Base-by-base conservation (phyloP, 2,113 vertebrate genomes). In the Zosterops lateralis region DNA sequence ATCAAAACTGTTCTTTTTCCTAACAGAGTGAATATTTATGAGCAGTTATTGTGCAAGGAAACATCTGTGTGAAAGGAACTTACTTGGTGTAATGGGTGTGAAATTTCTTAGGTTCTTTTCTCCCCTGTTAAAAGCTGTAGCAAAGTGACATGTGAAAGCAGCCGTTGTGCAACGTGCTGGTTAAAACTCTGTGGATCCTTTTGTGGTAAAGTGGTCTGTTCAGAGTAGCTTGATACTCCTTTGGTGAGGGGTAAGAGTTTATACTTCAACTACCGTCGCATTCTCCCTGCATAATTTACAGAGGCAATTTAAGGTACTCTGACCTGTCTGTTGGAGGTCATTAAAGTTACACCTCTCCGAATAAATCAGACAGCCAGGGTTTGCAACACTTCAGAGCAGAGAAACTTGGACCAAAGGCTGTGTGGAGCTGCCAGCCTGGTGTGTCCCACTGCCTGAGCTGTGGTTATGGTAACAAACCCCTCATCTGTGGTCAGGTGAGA, bases 141-240 rank as follows among this genome's bases (percentile, higher is more conserved):
- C 57, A 51, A 82, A 34, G 11, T 25, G 54, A 3, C 18, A 17
- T 3, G 1, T 44, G 40, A 79, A 68, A 53, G 64, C 72, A 48
- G 31, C 16, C 48, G 72, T 24, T 1, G 7, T 1, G 13, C 26
- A 17, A 17, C 0, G 3, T 40, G 22, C 8, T 34, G 68, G 26
- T 48, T 65, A 56, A 53, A 78, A 36, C 17, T 40, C 1, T 21
- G 47, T 26, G 31, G 24, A 40, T 76, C 32, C 22, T 78, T 34
- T 32, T 1, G 0, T 36, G 84, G 32, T 66, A 2, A 74, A 53
- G 29, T 16, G 50, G 34, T 73, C 31, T 68, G 22, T n/a, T 84
- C 42, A 4, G 8, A 54, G 28, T 34, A 66, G 9, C 56, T 57
- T 62, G 26, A 48, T 76, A 45, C 58, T 84, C 50, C 45, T 77